These are phyloP conservation scores for Brachyhypopomus occidentalis DNA, from an alignment of 2,113 vertebrate species.

Conservation along the genomic window DNA sequence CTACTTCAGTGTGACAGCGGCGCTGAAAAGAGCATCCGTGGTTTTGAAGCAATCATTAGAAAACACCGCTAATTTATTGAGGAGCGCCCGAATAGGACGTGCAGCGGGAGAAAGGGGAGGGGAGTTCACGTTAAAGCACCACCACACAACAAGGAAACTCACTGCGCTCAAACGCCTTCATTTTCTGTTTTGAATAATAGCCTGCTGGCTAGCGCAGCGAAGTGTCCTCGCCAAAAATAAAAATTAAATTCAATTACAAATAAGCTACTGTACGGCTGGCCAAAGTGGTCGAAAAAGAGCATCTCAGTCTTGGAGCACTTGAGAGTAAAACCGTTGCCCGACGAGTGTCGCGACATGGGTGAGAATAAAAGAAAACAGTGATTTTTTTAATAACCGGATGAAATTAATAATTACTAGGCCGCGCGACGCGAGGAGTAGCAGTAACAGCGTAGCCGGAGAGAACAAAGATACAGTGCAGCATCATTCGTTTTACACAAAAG, in stretches of 20 bases:
- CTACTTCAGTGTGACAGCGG: too few species aligned
- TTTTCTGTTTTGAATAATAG: conserved; percentile 73
- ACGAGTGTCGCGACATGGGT: conserved; percentile 73
- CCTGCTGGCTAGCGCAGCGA: conserved; percentile 57
- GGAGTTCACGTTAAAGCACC: conserved; percentile 74
- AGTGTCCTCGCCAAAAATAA: conserved; percentile 53
- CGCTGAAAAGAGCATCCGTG: background rate
- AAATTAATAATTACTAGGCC: conserved; percentile 61
- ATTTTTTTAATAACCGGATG: conserved; percentile 54
- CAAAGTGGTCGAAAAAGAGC: conserved; percentile 46
- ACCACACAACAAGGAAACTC: conserved; percentile 76
- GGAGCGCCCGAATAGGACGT: conserved; percentile 71
- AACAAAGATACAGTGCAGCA: conserved; percentile 10
- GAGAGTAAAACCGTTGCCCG: conserved; percentile 61
- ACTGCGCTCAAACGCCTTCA: conserved; percentile 69
- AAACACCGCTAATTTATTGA: too few species aligned
- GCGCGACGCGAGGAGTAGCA: conserved; percentile 34
- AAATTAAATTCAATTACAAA: conserved; percentile 13
- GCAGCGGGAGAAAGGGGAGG: conserved; percentile 69
- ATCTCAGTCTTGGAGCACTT: conserved; percentile 43
- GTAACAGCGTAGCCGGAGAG: conserved; percentile 9
- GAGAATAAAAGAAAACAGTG: conserved; percentile 64
- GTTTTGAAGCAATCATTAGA: too few species aligned
- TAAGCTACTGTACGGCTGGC: conserved; percentile 29
- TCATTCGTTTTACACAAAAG: background rate